Conservation (phyloP, 2,797 vertebrate species). For the Anolis apletophallus region DNA sequence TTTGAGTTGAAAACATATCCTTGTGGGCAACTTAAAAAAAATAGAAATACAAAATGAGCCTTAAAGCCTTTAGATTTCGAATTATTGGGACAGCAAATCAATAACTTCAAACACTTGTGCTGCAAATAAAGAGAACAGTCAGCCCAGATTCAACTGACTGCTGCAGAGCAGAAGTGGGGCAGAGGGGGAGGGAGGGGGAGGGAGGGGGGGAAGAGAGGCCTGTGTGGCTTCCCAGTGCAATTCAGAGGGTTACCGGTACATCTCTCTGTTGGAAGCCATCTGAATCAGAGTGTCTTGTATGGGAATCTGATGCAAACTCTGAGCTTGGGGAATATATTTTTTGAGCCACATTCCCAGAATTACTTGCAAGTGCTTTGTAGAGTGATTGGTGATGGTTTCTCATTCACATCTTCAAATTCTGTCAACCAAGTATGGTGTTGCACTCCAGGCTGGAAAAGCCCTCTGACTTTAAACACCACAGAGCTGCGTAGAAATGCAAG, state of each 20-base stretch:
- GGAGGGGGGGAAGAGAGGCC: not conserved
- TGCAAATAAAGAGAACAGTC: conserved; percentile 13
- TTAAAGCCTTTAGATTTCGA: not conserved
- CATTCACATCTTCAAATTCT: not conserved
- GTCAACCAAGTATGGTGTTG: not conserved
- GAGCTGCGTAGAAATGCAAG: too few relatives aligned
- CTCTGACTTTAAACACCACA: too few relatives aligned
- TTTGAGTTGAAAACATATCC: not conserved
- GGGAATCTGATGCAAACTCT: not conserved
- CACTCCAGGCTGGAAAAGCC: too few relatives aligned
- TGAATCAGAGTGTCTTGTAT: too few relatives aligned
- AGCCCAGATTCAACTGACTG: not conserved
- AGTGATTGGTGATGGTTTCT: not conserved
- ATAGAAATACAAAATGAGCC: not conserved
- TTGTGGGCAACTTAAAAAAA: not conserved
- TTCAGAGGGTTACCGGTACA: too few relatives aligned
- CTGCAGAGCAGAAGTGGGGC: not conserved
- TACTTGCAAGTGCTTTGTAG: too few relatives aligned
- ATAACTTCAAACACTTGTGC: fast-evolving
- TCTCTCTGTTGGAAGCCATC: too few relatives aligned
- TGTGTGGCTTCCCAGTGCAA: not conserved
- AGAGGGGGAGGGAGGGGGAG: not conserved
- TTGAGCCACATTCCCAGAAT: not conserved
- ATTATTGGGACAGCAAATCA: not conserved
- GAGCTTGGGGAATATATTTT: not conserved